Conservation (phyloP, 2,797 vertebrate genomes). For the Peromyscus attwateri region DNA sequence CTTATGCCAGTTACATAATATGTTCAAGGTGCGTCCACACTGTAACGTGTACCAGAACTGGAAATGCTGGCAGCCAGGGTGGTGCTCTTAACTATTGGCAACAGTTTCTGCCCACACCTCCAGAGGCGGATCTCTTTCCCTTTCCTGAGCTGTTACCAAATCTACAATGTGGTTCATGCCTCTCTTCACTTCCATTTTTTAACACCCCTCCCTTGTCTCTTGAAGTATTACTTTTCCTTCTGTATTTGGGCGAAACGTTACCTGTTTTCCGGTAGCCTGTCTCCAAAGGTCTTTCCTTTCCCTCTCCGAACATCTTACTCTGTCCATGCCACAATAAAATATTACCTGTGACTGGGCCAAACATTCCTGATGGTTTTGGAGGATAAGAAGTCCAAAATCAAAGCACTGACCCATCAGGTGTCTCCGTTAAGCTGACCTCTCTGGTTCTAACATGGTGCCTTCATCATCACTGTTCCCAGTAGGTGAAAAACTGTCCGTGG, state of each 20-base stretch:
- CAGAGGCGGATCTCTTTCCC: not conserved
- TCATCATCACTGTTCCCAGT: too few relatives aligned
- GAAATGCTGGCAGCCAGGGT: not conserved
- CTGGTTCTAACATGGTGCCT: not conserved
- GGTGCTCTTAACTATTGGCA: not conserved
- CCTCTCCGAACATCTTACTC: not conserved
- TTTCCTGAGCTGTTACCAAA: not conserved
- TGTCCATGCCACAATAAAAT: not conserved
- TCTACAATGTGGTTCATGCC: not conserved
- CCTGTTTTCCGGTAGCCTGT: not conserved
- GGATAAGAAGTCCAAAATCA: not conserved
- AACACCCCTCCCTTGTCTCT: not conserved
- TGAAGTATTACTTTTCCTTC: constrained; percentile 24
- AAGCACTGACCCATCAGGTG: too few relatives aligned
- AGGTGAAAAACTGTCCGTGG: not conserved
- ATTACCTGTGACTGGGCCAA: not conserved
- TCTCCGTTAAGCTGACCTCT: not conserved
- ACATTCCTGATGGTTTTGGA: not conserved
- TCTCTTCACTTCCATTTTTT: not conserved
- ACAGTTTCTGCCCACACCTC: not conserved
- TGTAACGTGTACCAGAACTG: not conserved
- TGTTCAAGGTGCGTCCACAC: not conserved
- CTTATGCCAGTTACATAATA: not conserved
- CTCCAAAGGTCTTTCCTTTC: not conserved
- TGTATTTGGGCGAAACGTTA: not conserved